Percentiles rank a stretch among this genome's conserved stretches.
phyloP scores from a whole-genome alignment of 2,888 invertebrate genomes.

The Cataglyphis altisquamis region DNA sequence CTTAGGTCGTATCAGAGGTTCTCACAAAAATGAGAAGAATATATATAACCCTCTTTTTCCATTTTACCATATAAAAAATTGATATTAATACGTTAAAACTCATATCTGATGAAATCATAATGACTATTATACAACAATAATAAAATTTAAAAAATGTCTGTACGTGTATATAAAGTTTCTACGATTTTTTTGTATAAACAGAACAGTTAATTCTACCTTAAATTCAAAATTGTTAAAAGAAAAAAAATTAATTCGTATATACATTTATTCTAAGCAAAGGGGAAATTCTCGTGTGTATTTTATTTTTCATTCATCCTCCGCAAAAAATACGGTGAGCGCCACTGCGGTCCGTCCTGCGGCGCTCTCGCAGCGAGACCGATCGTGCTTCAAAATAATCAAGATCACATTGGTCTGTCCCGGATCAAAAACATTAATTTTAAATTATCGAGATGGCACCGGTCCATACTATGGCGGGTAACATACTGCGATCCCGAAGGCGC shows the following conservation, averaged over 20 bases:
- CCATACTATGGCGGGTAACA: constrained; percentile 63
- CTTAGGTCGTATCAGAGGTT: constrained; percentile 70
- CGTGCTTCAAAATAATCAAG: constrained; percentile 76
- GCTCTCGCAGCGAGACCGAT: constrained; percentile 62
- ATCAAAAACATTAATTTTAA: constrained; percentile 77
- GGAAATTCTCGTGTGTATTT: constrained; percentile 4
- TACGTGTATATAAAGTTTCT: neutral
- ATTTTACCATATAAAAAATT: neutral
- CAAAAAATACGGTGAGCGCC: constrained; percentile 60
- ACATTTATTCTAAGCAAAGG: neutral
- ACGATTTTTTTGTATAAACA: neutral
- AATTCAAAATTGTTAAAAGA: neutral
- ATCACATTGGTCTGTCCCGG: constrained; percentile 72
- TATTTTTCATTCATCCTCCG: neutral
- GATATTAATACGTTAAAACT: neutral
- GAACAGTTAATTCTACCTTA: neutral
- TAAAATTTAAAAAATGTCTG: neutral
- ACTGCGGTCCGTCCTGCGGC: constrained; percentile 60
- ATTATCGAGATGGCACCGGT: constrained; percentile 76
- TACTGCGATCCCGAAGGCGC: constrained; percentile 68
- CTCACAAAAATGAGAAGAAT: constrained; percentile 49
- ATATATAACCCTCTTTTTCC: neutral
- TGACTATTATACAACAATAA: neutral
- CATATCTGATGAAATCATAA: neutral
- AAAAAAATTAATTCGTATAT: neutral